phyloP scores from a whole-genome alignment of 2,113 vertebrate genomes.

The Tringa solitaria region DNA sequence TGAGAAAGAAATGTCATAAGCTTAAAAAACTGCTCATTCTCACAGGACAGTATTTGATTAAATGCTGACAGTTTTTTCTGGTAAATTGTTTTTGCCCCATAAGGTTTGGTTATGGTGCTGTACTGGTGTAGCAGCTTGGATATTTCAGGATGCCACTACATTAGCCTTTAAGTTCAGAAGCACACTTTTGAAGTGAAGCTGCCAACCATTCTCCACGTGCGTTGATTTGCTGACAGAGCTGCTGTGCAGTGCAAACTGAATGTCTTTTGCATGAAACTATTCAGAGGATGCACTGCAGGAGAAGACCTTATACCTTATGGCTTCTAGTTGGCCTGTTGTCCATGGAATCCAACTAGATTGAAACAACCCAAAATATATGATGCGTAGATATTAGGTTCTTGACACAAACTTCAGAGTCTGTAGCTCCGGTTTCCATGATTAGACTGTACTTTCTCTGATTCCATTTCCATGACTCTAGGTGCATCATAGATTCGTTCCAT shows the following conservation, averaged over 20 bases:
- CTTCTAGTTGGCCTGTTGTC: neutral
- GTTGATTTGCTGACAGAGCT: neutral
- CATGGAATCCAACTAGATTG: rapidly evolving
- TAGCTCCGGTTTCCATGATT: neutral
- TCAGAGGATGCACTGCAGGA: neutral
- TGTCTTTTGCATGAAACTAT: neutral
- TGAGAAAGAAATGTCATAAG: neutral
- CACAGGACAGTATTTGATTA: neutral
- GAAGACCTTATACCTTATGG: neutral
- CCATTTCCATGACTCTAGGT: rapidly evolving
- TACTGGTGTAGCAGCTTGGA: neutral
- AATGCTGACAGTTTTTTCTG: neutral
- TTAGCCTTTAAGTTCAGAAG: neutral
- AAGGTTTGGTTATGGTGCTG: neutral
- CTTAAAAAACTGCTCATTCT: neutral
- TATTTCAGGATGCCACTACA: neutral
- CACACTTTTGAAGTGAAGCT: neutral
- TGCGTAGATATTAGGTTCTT: neutral
- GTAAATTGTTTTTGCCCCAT: neutral
- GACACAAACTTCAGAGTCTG: neutral
- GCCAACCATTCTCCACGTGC: rapidly evolving
- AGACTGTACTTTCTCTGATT: neutral
- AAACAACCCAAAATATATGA: neutral
- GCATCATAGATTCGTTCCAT: neutral
- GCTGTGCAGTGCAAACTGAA: neutral